These are phyloP conservation scores for Lepidothrix coronata DNA, from an alignment of 2,113 vertebrate genomes.

Conservation along the genomic window DNA sequence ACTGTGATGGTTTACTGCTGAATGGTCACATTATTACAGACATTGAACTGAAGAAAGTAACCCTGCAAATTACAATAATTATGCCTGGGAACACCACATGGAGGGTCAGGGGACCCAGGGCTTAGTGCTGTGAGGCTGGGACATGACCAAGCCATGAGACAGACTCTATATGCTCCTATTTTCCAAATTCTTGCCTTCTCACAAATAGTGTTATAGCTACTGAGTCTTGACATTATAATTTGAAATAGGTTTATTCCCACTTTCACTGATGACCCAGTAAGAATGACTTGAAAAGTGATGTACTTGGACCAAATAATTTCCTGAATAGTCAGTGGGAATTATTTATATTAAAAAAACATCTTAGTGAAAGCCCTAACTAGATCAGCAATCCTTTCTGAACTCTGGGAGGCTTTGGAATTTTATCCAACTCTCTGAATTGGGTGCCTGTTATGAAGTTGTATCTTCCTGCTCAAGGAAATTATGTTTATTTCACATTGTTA, in stretches of 20 bases:
- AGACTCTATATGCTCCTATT: neutral
- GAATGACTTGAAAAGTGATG: neutral
- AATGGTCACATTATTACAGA: neutral
- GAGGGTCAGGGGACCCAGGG: neutral
- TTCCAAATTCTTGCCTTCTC: neutral
- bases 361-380: neutral
- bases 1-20: neutral
- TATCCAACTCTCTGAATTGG: neutral
- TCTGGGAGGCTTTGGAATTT: neutral
- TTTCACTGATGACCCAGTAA: neutral
- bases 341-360: neutral
- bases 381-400: neutral
- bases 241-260: neutral
- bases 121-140: neutral
- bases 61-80: neutral
- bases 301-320: neutral
- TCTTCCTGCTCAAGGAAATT: neutral
- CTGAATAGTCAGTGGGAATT: neutral
- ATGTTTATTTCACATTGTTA: neutral
- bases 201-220: fast-evolving
- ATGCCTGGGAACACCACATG: neutral
- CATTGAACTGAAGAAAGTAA: neutral
- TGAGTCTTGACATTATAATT: neutral
- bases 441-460: neutral
- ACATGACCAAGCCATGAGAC: neutral